Evolutionary conservation across 53 echinoderm and acorn worm species (phyloP), one percentile per base, ranked within the genome.

Genomic region (Mesocentrotus franciscanus): DNA sequence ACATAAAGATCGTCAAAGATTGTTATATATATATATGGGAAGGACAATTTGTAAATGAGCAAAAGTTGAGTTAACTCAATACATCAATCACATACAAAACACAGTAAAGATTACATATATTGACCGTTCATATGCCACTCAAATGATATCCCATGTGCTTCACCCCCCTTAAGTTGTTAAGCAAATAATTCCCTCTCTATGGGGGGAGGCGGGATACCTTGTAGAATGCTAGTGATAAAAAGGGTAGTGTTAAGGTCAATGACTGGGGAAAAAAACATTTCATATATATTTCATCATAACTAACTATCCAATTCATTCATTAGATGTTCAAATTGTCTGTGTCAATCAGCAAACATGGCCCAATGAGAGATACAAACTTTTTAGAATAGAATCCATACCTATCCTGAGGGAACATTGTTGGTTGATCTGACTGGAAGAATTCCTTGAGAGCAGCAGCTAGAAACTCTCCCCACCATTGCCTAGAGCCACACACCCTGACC

Each of bases 381-480:
- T 75, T 32, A 12, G 29, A 42, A 42, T 22, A 42, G 84, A 55
- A 60, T 78, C 95, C 96, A 20, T 20, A 99, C 99, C 99, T 98
- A 64, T 99, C 99, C 66, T 98, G 97, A 61, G 98, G 98, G 84
- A 99, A 99, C 29, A 97, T 94, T 8, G 92, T 94, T 4, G 93
- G 95, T 85, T 98, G 97, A 90, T 97, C 97, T 13, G 97, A 97
- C 35, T 97, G 95, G 93, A 99, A 99, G 96, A 98, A 98, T 71
- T 99, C 98, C 42, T 96, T 97, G 36, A 99, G 97, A 22, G 98
- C 95, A n/a, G 97, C 97, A 24, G 99, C 99, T 87, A 99, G 74
- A 95, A 99, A 99, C 62, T 97, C 99, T 57, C 99, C 99, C 99
- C 99, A 99, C 99, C 99, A 99, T 10, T 96, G 97, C 70, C 97